These are phyloP conservation scores for Rutpela maculata DNA, from an alignment of 2,888 invertebrate genomes.

Conservation along the genomic window DNA sequence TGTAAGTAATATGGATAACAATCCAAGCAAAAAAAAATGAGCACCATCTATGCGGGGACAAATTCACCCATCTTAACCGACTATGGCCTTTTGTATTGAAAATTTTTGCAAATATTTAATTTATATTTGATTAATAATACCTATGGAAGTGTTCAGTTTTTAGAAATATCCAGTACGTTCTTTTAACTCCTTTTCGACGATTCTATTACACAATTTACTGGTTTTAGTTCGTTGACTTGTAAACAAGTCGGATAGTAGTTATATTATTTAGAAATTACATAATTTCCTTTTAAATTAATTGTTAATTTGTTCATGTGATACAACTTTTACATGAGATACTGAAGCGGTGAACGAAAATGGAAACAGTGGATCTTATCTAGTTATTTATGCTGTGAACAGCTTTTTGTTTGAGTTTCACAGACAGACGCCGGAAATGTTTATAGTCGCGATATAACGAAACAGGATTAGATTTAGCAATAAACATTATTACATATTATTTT, in stretches of 20 bases:
- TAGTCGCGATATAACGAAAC: neutral
- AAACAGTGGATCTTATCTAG: conserved; percentile 19
- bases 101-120: no score
- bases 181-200: neutral
- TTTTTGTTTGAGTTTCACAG: conserved; percentile 10
- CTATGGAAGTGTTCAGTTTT: no score
- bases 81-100: no score
- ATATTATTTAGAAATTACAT: conserved; percentile 37
- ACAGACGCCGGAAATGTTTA: neutral
- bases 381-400: conserved; percentile 23
- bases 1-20: no score
- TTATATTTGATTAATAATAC: no score
- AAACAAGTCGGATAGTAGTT: conserved; percentile 19
- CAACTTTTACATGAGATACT: conserved; percentile 20
- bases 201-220: conserved; percentile 29
- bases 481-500: neutral
- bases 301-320: conserved; percentile 37
- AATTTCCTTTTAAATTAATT: conserved; percentile 34
- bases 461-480: neutral
- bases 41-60: no score
- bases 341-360: conserved; percentile 4
- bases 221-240: conserved; percentile 37
- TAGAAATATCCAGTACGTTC: no score
- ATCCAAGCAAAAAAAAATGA: no score
- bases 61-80: no score